These are phyloP conservation scores for Ethmia dodecea DNA, from an alignment of 2,888 invertebrate genomes.

Conservation along the genomic window DNA sequence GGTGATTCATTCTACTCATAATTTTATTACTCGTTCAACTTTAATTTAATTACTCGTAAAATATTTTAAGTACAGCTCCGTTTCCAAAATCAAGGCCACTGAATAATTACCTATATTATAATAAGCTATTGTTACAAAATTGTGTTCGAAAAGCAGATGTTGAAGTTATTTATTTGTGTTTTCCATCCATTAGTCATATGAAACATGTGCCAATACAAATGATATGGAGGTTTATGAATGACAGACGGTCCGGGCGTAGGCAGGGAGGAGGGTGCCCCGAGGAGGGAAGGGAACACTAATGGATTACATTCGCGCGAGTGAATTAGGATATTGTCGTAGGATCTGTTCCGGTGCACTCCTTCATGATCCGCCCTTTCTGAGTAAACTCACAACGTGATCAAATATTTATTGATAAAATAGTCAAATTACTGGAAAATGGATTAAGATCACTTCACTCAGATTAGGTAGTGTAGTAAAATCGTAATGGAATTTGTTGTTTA, in stretches of 20 bases:
- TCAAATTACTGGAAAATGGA: conserved; percentile 2
- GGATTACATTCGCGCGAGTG: conserved; percentile 76
- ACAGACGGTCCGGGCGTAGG: conserved; percentile 45
- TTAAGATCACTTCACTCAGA: conserved; percentile 1
- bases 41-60: conserved; percentile 15
- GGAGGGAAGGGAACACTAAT: conserved; percentile 57
- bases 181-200: conserved; percentile 74
- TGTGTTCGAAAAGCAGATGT: not conserved
- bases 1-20: conserved; percentile 14
- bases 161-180: conserved; percentile 55
- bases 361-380: conserved; percentile 45
- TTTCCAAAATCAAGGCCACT: not conserved
- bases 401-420: conserved; percentile 39
- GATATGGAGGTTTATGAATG: conserved; percentile 76
- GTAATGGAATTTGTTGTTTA: too few species aligned
- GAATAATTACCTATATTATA: not conserved
- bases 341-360: conserved; percentile 74
- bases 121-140: not conserved
- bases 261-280: conserved; percentile 24
- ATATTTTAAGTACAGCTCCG: conserved; percentile 1
- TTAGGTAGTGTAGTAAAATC: too few species aligned
- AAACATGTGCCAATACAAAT: conserved; percentile 78
- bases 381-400: conserved; percentile 32
- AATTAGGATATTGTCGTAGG: conserved; percentile 76
- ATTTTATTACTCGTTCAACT: conserved; percentile 15